These are phyloP conservation scores for Battus philenor DNA, from an alignment of 1,140 invertebrate species.

Conservation along the genomic window DNA sequence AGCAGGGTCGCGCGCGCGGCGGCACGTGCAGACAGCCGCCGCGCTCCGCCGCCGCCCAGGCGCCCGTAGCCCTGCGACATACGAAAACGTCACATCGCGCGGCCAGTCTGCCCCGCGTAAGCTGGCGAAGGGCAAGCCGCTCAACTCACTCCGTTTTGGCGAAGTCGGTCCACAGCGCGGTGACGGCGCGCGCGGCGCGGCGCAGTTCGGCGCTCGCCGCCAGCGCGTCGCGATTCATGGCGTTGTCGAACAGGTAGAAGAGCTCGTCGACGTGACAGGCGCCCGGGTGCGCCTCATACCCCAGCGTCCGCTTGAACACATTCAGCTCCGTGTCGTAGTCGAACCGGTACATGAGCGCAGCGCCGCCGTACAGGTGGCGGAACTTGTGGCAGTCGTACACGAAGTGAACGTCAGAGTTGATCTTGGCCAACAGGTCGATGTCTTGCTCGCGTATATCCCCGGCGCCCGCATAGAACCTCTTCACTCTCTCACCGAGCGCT, in stretches of 20 bases:
- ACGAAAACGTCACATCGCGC: no score
- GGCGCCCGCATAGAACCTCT: slow-evolving; percentile 69
- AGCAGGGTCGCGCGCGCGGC: no score
- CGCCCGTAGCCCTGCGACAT: no score
- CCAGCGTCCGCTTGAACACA: slow-evolving; percentile 30
- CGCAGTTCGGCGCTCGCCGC: slow-evolving; percentile 39
- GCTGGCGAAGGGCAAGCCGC: no score
- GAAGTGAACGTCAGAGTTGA: slow-evolving; percentile 30
- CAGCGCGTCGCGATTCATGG: slow-evolving; percentile 45
- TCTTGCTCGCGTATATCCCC: slow-evolving; percentile 35
- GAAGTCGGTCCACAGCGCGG: slow-evolving; percentile 81
- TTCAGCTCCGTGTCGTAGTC: slow-evolving; percentile 53
- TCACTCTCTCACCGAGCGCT: slow-evolving; percentile 58
- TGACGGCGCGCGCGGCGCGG: slow-evolving; percentile 54
- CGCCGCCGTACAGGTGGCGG: slow-evolving; percentile 32
- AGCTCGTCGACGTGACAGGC: slow-evolving; percentile 79
- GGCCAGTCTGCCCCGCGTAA: no score
- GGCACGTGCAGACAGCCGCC: no score
- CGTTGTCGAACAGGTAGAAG: slow-evolving; percentile 77
- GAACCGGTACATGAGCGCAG: slow-evolving; percentile 64
- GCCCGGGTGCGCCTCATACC: slow-evolving; percentile 49
- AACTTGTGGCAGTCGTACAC: slow-evolving; percentile 55
- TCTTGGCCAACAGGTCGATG: slow-evolving; percentile 16
- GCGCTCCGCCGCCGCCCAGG: no score
- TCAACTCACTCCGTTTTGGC: slow-evolving; percentile 77